Base-by-base conservation (phyloP, 2,113 vertebrate genomes). In the Asarcornis scutulata region DNA sequence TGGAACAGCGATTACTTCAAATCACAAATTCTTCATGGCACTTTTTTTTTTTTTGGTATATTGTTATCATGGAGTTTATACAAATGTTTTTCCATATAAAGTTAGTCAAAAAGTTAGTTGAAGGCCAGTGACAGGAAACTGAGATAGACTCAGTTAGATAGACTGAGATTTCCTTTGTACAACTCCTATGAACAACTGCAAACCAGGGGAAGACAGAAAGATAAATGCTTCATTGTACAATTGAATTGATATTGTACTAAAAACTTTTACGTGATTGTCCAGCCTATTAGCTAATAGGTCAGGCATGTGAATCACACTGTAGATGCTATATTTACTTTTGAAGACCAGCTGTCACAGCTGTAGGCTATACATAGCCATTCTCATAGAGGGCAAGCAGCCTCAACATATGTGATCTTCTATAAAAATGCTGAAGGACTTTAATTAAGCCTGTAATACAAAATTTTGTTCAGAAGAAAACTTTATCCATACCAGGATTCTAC, bases 301-400 rank as follows among this genome's bases (percentile, higher is more conserved):
- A 97, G 96, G 96, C 95, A 97, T 93, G 96, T 36, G 31, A 92
- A 77, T 94, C 84, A 34, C 89, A 31, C 75, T 91, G 84, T 23
- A 78, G 92, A 63, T 91, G 82, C 98, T 98, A 98, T 96, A 98
- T 98, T 98, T 98, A 98, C 83, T 69, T 95, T 78, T 86, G 36
- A 91, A 95, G 84, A 94, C 42, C 63, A 89, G 91, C 89, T 79
- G 77, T 88, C 86, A 74, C 87, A 68, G 79, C 83, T 36, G 79
- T 94, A 75, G 85, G 64, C 94, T 98, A 93, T 97, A 95, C 95
- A 97, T 96, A 97, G 95, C 86, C 73, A 80, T 88, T 91, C 87
- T 86, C 66, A 69, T 78, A 63, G 81, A 85, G 89, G 95, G 26
- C 91, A 58, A 91, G 93, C 86, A 89, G 90, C 91, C 79, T 92